Percentiles rank a stretch among this genome's conserved stretches.
These are phyloP conservation scores for Pilophorus perplexus DNA, from an alignment of 2,888 invertebrate species.

Conservation along the genomic window DNA sequence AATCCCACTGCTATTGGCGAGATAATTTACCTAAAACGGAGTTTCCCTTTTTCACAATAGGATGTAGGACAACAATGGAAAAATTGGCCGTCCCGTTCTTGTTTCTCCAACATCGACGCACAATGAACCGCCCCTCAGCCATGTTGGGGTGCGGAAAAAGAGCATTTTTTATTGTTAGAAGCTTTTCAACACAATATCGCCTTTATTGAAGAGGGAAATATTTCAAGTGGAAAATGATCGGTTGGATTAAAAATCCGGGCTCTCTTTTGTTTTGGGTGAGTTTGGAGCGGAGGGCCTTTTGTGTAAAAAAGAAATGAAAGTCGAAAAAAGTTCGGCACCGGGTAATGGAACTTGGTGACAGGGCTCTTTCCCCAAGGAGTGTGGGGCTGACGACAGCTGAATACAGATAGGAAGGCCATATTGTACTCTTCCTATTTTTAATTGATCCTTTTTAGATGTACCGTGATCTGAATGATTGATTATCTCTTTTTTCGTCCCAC, in stretches of 20 bases:
- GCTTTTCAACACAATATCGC: constrained; percentile 31
- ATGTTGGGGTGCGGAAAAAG: not conserved
- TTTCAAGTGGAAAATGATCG: constrained; percentile 35
- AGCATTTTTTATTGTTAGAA: constrained; percentile 23
- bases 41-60: constrained; percentile 2
- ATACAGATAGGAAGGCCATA: constrained; percentile 9
- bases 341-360: constrained; percentile 20
- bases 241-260: constrained; percentile 13
- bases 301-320: constrained; percentile 19
- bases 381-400: constrained; percentile 18
- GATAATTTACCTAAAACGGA: constrained; percentile 9
- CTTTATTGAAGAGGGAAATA: constrained; percentile 28
- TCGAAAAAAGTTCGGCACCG: constrained; percentile 2
- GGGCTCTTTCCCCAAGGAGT: constrained; percentile 1
- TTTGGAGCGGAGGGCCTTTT: constrained; percentile 5
- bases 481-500: no score
- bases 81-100: constrained; percentile 11
- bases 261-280: constrained; percentile 11
- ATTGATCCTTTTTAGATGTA: constrained; percentile 19
- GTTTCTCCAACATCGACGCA: constrained; percentile 17
- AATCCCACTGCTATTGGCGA: no score
- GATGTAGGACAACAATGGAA: constrained; percentile 1
- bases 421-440: constrained; percentile 5
- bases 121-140: constrained; percentile 10
- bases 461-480: constrained; percentile 25